Base-by-base conservation (phyloP, 2,797 vertebrate species). In the Neopelma chrysocephalum region DNA sequence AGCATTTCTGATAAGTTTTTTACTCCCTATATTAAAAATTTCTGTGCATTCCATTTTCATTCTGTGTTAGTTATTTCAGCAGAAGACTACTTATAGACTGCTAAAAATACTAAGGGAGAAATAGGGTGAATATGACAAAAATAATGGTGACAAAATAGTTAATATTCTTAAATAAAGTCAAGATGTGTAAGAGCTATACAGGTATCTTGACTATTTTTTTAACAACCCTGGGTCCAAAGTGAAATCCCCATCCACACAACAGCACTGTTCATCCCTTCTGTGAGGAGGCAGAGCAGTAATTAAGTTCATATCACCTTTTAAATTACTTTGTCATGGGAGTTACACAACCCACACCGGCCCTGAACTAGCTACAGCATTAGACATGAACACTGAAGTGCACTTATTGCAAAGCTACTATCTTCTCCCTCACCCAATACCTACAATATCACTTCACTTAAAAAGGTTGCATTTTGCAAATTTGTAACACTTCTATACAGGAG, bases 1-100 rank as follows among this genome's bases (percentile, higher is more conserved):
- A 78, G 47, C 19, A 87, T 85, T 96, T 93, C 57, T 94, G 48
- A 79, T 60, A 80, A 94, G 81, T 18, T 61, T 85, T 77, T 87
- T 61, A 65, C 8, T 68, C 8, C 2, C 45, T 65, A 10, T 36
- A 51, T 43, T 71, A 78, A 75, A 87, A 71, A 66, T 2, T 20
- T n/a, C 26, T 60, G 14, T 18, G 27, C 61, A 82, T 85, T 80
- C 51, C 34, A 61, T 43, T 65, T 82, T 40, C 38, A 83, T 42
- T 29, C 56, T 70, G 22, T 29, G 6, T 26, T 91, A 83, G 11
- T 62, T 80, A 54, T 58, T 92, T 84, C 56, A 92, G 42, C 36
- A 88, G 27, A 82, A 70, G 45, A 50, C 29, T 91, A 36, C 20
- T 75, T 87, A 54, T 15, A 66, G 47, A n/a, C 17, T 64, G 21